Evolutionary conservation across 2,113 vertebrate genomes (phyloP).

Genomic region (Hylia prasina): DNA sequence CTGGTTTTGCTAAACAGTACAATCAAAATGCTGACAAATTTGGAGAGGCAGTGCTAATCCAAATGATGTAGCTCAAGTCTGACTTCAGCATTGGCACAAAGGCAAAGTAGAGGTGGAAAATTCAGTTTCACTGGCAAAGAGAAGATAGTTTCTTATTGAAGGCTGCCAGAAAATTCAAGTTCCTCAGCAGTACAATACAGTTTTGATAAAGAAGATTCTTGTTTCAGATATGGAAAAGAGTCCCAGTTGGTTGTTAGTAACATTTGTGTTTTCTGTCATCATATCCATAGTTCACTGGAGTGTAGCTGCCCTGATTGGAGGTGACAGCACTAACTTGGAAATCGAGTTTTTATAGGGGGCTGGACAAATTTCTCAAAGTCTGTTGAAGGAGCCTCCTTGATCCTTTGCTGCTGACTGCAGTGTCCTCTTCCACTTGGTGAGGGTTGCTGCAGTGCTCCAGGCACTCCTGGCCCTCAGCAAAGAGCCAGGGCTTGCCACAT

Average conservation of each 20-base stretch:
- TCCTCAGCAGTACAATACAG: neutral
- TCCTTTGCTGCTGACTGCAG: neutral
- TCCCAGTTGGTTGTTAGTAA: neutral
- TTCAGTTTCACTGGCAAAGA: neutral
- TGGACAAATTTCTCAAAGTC: neutral
- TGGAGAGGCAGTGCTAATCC: neutral
- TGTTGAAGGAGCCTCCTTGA: neutral
- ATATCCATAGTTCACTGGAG: neutral
- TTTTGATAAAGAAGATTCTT: neutral
- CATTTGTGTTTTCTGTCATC: neutral
- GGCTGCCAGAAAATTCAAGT: neutral
- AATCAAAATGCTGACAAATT: neutral
- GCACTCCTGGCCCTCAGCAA: neutral
- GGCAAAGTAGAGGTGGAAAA: neutral
- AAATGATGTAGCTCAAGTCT: neutral
- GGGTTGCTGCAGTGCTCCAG: fast-evolving
- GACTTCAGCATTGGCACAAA: neutral
- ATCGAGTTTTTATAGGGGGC: neutral
- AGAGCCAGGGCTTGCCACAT: neutral
- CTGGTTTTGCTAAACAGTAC: neutral
- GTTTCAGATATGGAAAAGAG: neutral
- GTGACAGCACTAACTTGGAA: neutral
- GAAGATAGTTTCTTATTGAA: neutral
- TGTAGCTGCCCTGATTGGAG: neutral
- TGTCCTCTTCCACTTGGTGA: neutral